A percentile compares a stretch with the other conserved stretches of the same genome.
Conservation (phyloP, 2,797 vertebrate genomes). For the Rhabdomys pumilio region DNA sequence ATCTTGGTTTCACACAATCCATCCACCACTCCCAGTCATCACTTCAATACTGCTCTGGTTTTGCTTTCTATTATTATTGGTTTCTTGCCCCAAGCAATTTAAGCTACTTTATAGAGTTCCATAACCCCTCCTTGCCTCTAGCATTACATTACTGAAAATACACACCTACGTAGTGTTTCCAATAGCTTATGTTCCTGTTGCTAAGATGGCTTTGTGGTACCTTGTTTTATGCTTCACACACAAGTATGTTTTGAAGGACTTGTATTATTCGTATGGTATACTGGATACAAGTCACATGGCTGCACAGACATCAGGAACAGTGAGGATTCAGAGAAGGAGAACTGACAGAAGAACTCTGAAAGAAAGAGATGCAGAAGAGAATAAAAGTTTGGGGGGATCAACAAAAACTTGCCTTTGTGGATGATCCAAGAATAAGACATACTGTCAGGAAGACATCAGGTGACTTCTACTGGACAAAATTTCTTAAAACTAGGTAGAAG, state of each 20-base stretch:
- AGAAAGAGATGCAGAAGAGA: neutral
- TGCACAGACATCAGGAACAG: neutral
- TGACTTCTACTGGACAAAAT: neutral
- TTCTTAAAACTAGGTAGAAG: neutral
- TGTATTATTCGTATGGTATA: neutral
- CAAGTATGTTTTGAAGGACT: neutral
- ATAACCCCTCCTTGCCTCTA: slow-evolving; percentile 18
- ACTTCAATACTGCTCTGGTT: neutral
- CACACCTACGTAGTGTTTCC: neutral
- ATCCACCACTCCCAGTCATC: neutral
- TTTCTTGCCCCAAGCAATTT: neutral
- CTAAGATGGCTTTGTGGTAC: neutral
- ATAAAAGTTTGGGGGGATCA: neutral
- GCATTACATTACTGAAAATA: neutral
- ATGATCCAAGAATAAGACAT: neutral
- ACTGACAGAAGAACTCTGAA: neutral
- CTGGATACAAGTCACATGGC: neutral
- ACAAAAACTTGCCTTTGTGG: neutral
- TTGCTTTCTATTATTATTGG: neutral
- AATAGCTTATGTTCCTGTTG: neutral
- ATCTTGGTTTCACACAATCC: neutral
- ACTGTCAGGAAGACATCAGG: neutral
- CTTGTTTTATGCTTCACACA: neutral
- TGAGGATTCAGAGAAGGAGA: neutral
- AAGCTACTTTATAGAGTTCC: neutral